Evolutionary conservation across 37 sponge, comb jelly and placozoan species (phyloP).

Genomic region (Cliona cf. orientalis): DNA sequence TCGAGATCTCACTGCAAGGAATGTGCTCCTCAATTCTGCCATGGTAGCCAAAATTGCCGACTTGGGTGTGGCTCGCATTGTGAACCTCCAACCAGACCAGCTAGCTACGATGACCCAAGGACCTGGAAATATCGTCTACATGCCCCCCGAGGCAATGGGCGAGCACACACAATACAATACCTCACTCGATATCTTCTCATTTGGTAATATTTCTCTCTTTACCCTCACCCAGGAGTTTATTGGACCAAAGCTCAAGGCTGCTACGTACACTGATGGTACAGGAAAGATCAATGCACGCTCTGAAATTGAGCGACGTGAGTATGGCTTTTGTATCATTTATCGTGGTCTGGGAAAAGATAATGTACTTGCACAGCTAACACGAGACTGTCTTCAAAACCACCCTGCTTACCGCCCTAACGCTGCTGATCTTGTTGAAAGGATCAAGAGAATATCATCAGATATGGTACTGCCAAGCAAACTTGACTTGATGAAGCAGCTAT

Average conservation of each 20-base stretch:
- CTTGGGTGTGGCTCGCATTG: conserved; percentile 59
- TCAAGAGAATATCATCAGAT: no score
- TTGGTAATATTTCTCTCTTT: conserved; percentile 41
- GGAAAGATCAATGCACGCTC: conserved; percentile 18
- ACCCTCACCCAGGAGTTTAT: conserved; percentile 32
- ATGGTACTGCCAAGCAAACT: no score
- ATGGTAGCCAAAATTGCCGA: conserved; percentile 68
- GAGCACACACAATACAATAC: not conserved
- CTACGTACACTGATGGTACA: not conserved
- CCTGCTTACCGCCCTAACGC: conserved; percentile 26
- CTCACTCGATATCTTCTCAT: conserved; percentile 52
- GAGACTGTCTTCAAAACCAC: conserved; percentile 31
- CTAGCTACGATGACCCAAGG: not conserved
- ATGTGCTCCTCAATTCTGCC: conserved; percentile 52
- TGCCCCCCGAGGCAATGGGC: conserved; percentile 37
- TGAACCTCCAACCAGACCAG: not conserved
- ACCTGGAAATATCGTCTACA: conserved; percentile 35
- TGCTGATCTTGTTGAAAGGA: not conserved
- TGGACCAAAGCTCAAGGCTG: conserved; percentile 13
- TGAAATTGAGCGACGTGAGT: conserved; percentile 46
- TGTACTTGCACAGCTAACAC: not conserved
- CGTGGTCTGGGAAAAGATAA: no score
- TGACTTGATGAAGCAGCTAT: no score
- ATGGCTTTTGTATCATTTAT: conserved; percentile 24
- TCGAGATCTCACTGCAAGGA: conserved; percentile 63